A percentile compares a stretch with the other conserved stretches of the same genome.
Evolutionary conservation across 2,797 vertebrate genomes (phyloP).

Genomic region (Microctenopoma stevenorrisi): DNA sequence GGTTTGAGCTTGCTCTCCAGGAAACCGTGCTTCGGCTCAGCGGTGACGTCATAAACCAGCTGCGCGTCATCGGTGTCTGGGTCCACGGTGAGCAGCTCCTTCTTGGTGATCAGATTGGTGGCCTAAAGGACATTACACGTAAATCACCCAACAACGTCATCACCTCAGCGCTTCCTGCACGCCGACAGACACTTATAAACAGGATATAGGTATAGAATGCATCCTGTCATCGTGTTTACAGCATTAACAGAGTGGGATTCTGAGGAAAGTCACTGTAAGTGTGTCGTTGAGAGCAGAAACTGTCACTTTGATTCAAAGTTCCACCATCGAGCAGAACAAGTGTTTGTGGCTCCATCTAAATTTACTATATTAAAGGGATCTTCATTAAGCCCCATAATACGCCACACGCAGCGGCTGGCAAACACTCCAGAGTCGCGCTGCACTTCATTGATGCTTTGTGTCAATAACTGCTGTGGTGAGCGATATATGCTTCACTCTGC

Average conservation of each 20-base stretch:
- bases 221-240: no score
- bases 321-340: not conserved
- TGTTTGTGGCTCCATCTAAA: not conserved
- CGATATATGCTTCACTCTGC: no score
- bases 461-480: not conserved
- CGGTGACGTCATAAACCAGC: constrained; percentile 91
- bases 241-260: no score
- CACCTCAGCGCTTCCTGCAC: no score
- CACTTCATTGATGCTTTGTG: not conserved
- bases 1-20: constrained; percentile 92
- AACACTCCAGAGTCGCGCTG: not conserved
- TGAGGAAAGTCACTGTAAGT: no score
- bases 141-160: not conserved
- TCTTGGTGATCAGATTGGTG: constrained; percentile 94
- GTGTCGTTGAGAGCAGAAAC: not conserved
- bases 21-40: constrained; percentile 86
- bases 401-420: not conserved
- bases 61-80: constrained; percentile 92
- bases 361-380: not conserved
- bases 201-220: no score
- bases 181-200: no score
- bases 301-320: not conserved
- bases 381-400: no score
- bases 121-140: constrained; percentile 79
- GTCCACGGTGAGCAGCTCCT: constrained; percentile 93